Conservation (phyloP, 2,888 invertebrate species). For the Eulithis testata region DNA sequence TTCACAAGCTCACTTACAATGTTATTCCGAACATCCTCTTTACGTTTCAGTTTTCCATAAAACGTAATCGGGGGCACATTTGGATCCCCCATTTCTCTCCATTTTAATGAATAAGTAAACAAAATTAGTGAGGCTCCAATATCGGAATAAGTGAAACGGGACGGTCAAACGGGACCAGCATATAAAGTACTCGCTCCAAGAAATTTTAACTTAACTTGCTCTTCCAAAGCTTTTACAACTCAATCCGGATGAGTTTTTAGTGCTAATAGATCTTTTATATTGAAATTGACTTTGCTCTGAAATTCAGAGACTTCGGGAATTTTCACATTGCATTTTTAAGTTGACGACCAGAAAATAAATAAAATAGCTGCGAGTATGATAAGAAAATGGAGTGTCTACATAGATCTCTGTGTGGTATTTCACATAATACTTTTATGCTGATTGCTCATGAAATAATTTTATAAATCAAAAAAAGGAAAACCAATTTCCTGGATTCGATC, state of each 20-base stretch:
- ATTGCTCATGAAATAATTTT: no score
- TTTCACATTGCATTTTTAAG: conserved; percentile 4
- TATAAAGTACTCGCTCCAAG: conserved; percentile 73
- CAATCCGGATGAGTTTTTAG: conserved; percentile 55
- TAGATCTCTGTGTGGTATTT: no score
- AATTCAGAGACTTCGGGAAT: conserved; percentile 2
- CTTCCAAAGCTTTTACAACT: conserved; percentile 55
- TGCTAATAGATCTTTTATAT: conserved; percentile 50
- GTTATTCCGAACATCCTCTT: conserved; percentile 42
- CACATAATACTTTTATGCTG: no score
- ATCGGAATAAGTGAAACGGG: conserved; percentile 77
- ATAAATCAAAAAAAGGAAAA: no score
- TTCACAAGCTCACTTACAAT: conserved; percentile 27
- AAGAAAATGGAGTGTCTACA: no score
- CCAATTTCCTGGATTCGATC: no score
- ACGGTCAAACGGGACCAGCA: conserved; percentile 70
- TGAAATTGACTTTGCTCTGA: conserved; percentile 34
- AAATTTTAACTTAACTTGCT: conserved; percentile 62
- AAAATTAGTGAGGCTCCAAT: conserved; percentile 79
- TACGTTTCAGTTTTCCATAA: conserved; percentile 70
- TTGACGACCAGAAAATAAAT: no score
- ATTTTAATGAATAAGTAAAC: conserved; percentile 82
- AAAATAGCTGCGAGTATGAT: no score
- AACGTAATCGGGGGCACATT: conserved; percentile 73
- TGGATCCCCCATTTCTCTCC: conserved; percentile 68